These are phyloP conservation scores for Drosophila meridionalis DNA, from an alignment of 2,888 invertebrate genomes.

Conservation along the genomic window DNA sequence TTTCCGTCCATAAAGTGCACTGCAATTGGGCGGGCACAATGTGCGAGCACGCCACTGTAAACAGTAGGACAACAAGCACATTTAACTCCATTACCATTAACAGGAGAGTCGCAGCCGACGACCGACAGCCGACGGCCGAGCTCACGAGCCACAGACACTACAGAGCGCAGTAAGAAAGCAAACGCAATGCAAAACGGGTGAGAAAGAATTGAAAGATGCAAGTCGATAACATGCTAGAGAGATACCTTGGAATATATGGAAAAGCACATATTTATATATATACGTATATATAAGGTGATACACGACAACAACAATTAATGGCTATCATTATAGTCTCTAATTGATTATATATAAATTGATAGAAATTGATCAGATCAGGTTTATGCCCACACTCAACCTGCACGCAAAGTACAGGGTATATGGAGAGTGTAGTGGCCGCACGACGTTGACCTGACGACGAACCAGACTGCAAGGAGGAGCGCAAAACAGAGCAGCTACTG, in stretches of 20 bases:
- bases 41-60: slow-evolving; percentile 30
- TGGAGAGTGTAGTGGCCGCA: slow-evolving; percentile 17
- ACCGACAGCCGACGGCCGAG: neutral
- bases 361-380: neutral
- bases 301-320: neutral
- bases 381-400: neutral
- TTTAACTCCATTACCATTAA: slow-evolving; percentile 26
- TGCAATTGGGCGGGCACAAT: slow-evolving; percentile 9
- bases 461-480: slow-evolving; percentile 12
- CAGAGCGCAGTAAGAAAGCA: slow-evolving; percentile 65
- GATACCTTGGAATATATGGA: neutral
- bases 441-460: slow-evolving; percentile 35
- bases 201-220: slow-evolving; percentile 16
- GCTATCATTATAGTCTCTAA: neutral
- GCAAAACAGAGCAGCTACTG: slow-evolving; percentile 17
- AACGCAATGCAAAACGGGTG: slow-evolving; percentile 43
- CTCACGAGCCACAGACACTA: slow-evolving; percentile 65
- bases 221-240: neutral
- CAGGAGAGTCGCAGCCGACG: slow-evolving; percentile 18
- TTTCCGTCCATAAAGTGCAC: neutral
- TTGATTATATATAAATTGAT: neutral
- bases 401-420: slow-evolving; percentile 27
- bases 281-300: neutral
- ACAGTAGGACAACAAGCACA: slow-evolving; percentile 31
- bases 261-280: neutral